Evolutionary conservation across 2,113 vertebrate genomes (phyloP), one percentile per base, ranked within the genome.

Genomic region (Vireo altiloquus): DNA sequence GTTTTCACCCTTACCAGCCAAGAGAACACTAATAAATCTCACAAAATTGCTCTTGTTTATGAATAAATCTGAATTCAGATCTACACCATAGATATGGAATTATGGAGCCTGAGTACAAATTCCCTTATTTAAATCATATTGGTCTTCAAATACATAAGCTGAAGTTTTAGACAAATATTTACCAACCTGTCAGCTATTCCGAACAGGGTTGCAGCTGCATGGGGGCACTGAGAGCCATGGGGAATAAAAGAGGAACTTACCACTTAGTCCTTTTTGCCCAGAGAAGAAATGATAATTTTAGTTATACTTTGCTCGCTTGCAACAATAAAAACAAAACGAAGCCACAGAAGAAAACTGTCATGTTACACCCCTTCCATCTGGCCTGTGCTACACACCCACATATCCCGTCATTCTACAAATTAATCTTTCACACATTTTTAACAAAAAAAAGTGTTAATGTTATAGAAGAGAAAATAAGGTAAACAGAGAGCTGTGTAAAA

Each of bases 401-500:
- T 97, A 96, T 97, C 97, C 98, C 97, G 97, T 98, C 98, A 96
- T 97, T 98, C 98, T 97, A 98, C 98, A 98, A 98, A 98, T 98
- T 98, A 98, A 98, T 98, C 98, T 98, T 98, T 98, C 98, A 98
- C 98, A 98, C 98, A 97, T 98, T 98, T 98, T 97, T 98, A 98
- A 98, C 97, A 92, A 97, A 98, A 96, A 96, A 97, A 98, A 97
- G 98, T 98, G 98, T 98, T 98, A 98, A 98, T 98, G 98, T 98
- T 98, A 98, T 98, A 98, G 98, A 98, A 97, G 97, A 98, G 96
- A 97, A 97, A 97, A 95, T 97, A 98, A 98, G 98, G 98, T 97
- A 98, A 98, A 98, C 98, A 98, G 96, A 98, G 96, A 96, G 94
- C 98, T 97, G 96, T 98, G 98, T 97, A 97, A 98, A 97, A 98